phyloP scores from a whole-genome alignment of 1,140 invertebrate species.

The Phthorimaea operculella region DNA sequence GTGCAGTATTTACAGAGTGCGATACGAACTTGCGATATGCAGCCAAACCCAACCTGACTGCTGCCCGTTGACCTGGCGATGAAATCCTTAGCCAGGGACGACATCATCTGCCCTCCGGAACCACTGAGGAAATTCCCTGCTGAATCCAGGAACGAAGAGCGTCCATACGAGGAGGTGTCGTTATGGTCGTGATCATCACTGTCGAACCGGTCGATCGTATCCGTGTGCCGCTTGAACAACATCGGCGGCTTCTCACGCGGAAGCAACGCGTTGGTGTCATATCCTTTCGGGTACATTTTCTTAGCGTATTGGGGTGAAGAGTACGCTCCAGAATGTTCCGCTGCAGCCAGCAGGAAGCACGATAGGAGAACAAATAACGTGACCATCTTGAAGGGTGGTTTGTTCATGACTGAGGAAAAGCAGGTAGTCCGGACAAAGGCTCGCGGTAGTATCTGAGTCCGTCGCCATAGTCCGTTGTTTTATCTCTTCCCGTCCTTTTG shows the following conservation, averaged over 20 bases:
- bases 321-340: constrained; percentile 61
- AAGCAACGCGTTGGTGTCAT: constrained; percentile 37
- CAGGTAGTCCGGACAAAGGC: constrained; percentile 40
- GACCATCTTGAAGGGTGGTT: constrained; percentile 35
- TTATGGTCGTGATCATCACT: constrained; percentile 22
- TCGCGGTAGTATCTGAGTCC: constrained; percentile 31
- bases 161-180: constrained; percentile 45
- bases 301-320: constrained; percentile 66
- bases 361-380: constrained; percentile 27
- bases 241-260: constrained; percentile 41
- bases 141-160: constrained; percentile 60
- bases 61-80: constrained; percentile 73
- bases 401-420: constrained; percentile 35
- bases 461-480: constrained; percentile 38
- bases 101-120: constrained; percentile 69
- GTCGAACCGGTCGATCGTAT: constrained; percentile 41
- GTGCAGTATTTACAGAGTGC: constrained; percentile 48
- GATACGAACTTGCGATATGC: constrained; percentile 63
- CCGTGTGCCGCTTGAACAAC: constrained; percentile 31
- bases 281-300: constrained; percentile 51
- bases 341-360: constrained; percentile 16
- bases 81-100: constrained; percentile 74
- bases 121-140: constrained; percentile 65
- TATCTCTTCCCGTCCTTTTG: constrained; percentile 60
- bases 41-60: constrained; percentile 72